Percentiles rank a stretch among this genome's conserved stretches.
Conservation (phyloP, 2,888 invertebrate species). For the Drosophila putrida region DNA sequence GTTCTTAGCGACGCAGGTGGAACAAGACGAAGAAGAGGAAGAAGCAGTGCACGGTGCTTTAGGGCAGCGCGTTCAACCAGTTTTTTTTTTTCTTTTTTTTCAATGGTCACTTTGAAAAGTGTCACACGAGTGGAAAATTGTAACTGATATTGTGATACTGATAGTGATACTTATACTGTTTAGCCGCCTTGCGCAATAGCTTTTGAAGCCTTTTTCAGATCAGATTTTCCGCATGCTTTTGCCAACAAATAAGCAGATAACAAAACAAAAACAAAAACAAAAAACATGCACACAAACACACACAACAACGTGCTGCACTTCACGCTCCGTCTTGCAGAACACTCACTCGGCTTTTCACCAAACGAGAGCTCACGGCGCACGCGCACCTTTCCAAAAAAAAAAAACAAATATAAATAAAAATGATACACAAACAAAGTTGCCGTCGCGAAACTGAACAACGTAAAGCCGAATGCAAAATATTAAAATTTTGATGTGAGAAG, state of each 20-base stretch:
- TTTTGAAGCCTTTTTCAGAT: constrained; percentile 46
- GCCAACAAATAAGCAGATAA: constrained; percentile 29
- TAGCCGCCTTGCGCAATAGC: constrained; percentile 47
- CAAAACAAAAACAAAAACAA: constrained; percentile 43
- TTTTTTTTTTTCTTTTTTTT: constrained; percentile 7
- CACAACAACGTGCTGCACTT: constrained; percentile 65
- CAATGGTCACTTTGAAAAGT: constrained; percentile 43
- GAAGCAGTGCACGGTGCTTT: constrained; percentile 20
- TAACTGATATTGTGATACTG: constrained; percentile 32
- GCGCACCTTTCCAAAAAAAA: constrained; percentile 52
- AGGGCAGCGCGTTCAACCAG: constrained; percentile 40
- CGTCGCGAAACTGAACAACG: constrained; percentile 13
- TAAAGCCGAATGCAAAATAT: constrained; percentile 3
- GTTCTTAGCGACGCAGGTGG: constrained; percentile 47
- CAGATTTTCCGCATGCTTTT: constrained; percentile 65
- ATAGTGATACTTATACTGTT: constrained; percentile 3
- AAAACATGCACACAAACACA: constrained; percentile 11
- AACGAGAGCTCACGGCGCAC: constrained; percentile 50
- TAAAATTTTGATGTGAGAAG: neutral
- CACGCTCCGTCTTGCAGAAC: constrained; percentile 81
- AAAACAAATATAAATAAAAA: neutral
- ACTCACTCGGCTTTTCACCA: constrained; percentile 47
- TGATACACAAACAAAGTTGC: neutral
- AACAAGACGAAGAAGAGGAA: constrained; percentile 6
- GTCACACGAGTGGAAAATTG: constrained; percentile 49